phyloP scores from a whole-genome alignment of 2,797 vertebrate genomes.

The Furcifer pardalis region DNA sequence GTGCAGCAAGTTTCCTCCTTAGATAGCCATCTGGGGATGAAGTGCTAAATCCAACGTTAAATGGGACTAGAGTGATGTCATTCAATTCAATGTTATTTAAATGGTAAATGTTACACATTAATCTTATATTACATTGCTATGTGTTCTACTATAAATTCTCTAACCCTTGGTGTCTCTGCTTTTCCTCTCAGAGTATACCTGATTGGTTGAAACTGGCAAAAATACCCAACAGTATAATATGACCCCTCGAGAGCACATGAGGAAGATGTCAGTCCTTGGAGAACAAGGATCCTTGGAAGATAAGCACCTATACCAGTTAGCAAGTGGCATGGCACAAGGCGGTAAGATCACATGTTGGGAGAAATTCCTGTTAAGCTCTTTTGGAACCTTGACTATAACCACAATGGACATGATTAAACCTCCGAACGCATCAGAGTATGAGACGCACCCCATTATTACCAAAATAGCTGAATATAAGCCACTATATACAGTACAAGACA shows the following conservation, averaged over 20 bases:
- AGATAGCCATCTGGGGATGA: too few relatives aligned
- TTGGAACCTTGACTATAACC: neutral
- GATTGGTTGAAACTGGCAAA: neutral
- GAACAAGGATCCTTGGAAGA: slow-evolving; percentile 86
- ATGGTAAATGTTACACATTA: neutral
- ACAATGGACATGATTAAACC: neutral
- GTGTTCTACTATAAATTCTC: neutral
- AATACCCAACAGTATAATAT: slow-evolving; percentile 71
- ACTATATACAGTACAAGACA: too few relatives aligned
- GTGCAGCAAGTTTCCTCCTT: too few relatives aligned
- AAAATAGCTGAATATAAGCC: too few relatives aligned
- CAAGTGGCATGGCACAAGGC: slow-evolving; percentile 87
- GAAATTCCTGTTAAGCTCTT: neutral
- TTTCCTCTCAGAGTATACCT: neutral
- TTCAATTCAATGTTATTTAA: too few relatives aligned
- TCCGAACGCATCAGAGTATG: too few relatives aligned
- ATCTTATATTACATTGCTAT: neutral
- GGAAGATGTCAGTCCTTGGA: slow-evolving; percentile 86
- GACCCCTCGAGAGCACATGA: slow-evolving; percentile 88
- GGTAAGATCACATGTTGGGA: slow-evolving; percentile 71
- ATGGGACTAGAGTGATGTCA: too few relatives aligned
- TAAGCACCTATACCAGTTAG: slow-evolving; percentile 86
- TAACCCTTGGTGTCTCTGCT: neutral
- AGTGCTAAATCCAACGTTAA: too few relatives aligned
- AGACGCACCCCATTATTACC: too few relatives aligned